A percentile compares a stretch with the other conserved stretches of the same genome.
Evolutionary conservation across 2,888 invertebrate species (phyloP).

Genomic region (Tetragonula carbonaria): DNA sequence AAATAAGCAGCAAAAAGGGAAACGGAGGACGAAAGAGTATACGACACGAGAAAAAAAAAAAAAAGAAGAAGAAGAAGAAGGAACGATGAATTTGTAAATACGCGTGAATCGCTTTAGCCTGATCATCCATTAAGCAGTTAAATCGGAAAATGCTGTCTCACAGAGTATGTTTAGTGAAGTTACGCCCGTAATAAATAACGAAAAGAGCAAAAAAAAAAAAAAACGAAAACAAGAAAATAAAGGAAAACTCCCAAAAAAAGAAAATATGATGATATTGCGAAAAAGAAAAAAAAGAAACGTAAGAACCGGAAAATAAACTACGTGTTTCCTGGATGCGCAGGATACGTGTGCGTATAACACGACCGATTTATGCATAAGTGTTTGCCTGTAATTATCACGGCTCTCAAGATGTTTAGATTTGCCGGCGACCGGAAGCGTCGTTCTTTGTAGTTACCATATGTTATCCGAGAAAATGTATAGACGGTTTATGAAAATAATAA

Average conservation of each 20-base stretch:
- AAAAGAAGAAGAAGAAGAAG: no score
- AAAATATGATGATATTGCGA: neutral
- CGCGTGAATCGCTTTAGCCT: constrained; percentile 56
- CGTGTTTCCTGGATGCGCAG: constrained; percentile 10
- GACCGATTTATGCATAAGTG: constrained; percentile 60
- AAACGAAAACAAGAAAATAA: neutral
- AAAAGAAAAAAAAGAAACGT: neutral
- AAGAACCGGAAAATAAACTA: neutral
- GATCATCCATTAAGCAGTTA: constrained; percentile 55
- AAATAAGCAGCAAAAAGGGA: neutral
- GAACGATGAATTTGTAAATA: constrained; percentile 57
- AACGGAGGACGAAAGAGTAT: neutral
- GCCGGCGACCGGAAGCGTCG: constrained; percentile 58
- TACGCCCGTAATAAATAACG: constrained; percentile 4
- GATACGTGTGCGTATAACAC: constrained; percentile 36
- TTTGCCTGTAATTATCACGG: constrained; percentile 69
- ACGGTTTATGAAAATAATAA: constrained; percentile 70
- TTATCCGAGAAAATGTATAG: constrained; percentile 73
- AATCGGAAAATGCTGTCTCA: constrained; percentile 42
- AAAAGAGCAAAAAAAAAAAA: neutral
- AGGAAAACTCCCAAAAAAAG: neutral
- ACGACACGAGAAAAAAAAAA: constrained; percentile 8
- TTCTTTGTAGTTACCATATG: constrained; percentile 72
- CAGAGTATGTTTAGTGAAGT: constrained; percentile 36
- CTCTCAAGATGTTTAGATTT: constrained; percentile 66